Evolutionary conservation across 2,888 invertebrate genomes (phyloP).

Genomic region (Cephus pulcher): DNA sequence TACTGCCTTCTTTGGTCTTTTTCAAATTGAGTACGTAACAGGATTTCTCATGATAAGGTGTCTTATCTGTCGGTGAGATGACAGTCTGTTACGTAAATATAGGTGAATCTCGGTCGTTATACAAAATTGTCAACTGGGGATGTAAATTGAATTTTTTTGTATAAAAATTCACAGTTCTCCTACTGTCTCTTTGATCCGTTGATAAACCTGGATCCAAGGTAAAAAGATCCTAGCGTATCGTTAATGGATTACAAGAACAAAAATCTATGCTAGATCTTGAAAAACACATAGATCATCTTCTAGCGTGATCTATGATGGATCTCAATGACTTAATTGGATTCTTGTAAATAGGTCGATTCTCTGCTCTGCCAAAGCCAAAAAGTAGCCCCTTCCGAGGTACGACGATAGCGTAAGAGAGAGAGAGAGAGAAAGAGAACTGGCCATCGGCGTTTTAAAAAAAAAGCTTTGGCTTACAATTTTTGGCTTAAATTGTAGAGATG

Average conservation of each 20-base stretch:
- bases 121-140: neutral
- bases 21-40: neutral
- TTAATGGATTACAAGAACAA: neutral
- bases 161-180: neutral
- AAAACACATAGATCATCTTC: neutral
- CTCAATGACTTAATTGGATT: conserved; percentile 35
- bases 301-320: neutral
- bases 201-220: neutral
- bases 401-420: conserved; percentile 39
- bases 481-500: conserved; percentile 34
- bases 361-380: conserved; percentile 59
- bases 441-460: conserved; percentile 45
- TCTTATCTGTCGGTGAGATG: neutral
- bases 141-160: neutral
- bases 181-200: neutral
- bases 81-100: neutral
- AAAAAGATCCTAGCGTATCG: neutral
- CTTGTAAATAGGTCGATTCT: conserved; percentile 59
- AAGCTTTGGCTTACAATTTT: conserved; percentile 46
- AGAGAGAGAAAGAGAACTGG: conserved; percentile 24
- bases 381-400: conserved; percentile 60
- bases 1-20: neutral
- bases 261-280: neutral
- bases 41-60: neutral
- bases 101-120: neutral